phyloP scores from a whole-genome alignment of 2,797 vertebrate species.

The Steatocranus sp. region DNA sequence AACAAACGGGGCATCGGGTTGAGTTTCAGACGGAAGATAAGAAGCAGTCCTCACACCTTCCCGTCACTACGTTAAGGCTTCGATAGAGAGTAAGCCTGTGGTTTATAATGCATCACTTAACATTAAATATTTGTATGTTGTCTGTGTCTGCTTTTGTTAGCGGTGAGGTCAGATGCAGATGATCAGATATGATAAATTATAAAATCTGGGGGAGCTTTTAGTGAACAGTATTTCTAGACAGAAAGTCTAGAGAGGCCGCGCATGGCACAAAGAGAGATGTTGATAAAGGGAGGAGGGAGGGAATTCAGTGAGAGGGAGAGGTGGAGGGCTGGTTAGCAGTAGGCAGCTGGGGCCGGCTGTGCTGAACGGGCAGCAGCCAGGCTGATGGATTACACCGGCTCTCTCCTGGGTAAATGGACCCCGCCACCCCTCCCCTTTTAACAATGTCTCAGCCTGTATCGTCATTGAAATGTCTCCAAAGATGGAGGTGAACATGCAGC shows the following conservation, averaged over 20 bases:
- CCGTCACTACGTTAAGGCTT: not conserved
- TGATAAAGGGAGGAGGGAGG: not conserved
- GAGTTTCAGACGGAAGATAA: not conserved
- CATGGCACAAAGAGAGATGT: slow-evolving; percentile 29
- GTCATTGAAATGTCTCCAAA: slow-evolving; percentile 77
- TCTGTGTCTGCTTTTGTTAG: not conserved
- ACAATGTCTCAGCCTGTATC: slow-evolving; percentile 72
- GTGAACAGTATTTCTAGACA: not conserved
- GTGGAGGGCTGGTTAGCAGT: slow-evolving; percentile 44
- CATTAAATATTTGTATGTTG: slow-evolving; percentile 20
- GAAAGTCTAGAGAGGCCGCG: not conserved
- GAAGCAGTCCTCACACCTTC: not conserved
- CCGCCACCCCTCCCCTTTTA: slow-evolving; percentile 61
- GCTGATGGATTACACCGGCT: slow-evolving; percentile 74
- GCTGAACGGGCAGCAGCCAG: slow-evolving; percentile 63
- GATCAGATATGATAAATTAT: slow-evolving; percentile 23
- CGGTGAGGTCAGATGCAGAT: not conserved
- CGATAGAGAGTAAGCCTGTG: not conserved
- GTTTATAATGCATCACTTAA: slow-evolving; percentile 17
- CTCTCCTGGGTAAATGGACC: slow-evolving; percentile 76
- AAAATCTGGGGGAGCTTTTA: slow-evolving; percentile 25
- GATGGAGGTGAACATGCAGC: slow-evolving; percentile 71
- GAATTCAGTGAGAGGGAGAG: not conserved
- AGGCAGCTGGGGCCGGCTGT: slow-evolving; percentile 59
- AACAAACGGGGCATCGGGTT: not conserved